These are phyloP conservation scores for Orthosia gothica DNA, from an alignment of 2,888 invertebrate species.

Conservation along the genomic window DNA sequence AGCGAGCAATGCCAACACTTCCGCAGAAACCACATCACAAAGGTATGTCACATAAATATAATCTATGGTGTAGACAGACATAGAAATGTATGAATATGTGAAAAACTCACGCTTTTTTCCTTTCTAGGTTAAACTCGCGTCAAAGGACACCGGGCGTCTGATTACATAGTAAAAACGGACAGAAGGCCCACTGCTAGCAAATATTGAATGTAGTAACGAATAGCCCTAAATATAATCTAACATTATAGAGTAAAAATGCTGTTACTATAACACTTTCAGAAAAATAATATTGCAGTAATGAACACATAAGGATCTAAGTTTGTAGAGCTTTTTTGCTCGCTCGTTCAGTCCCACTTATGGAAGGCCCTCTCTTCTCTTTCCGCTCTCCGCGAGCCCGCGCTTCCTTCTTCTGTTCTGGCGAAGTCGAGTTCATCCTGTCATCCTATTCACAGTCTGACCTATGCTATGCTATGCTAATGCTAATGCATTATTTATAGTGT, in stretches of 20 bases:
- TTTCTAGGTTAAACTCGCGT: slow-evolving; percentile 58
- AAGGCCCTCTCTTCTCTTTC: no score
- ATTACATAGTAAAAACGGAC: background rate
- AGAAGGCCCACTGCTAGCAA: slow-evolving; percentile 5
- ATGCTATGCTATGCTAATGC: no score
- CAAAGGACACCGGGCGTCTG: slow-evolving; percentile 45
- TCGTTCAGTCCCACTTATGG: no score
- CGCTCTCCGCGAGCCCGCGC: no score
- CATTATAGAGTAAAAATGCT: no score
- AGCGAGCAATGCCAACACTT: background rate
- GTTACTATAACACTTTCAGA: no score
- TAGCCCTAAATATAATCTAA: background rate
- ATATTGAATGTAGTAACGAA: background rate
- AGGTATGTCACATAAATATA: background rate
- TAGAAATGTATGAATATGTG: slow-evolving; percentile 11
- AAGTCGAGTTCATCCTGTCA: no score
- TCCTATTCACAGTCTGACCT: background rate
- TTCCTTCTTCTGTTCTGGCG: no score
- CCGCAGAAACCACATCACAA: slow-evolving; percentile 23
- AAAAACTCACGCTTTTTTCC: slow-evolving; percentile 43
- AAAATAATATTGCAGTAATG: no score
- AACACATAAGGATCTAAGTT: no score
- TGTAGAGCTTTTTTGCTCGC: no score
- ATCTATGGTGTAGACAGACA: background rate
- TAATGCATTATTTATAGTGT: background rate